A percentile compares a stretch with the other conserved stretches of the same genome.
These are phyloP conservation scores for Bacillus rossius DNA, from an alignment of 1,140 invertebrate species.

Conservation along the genomic window DNA sequence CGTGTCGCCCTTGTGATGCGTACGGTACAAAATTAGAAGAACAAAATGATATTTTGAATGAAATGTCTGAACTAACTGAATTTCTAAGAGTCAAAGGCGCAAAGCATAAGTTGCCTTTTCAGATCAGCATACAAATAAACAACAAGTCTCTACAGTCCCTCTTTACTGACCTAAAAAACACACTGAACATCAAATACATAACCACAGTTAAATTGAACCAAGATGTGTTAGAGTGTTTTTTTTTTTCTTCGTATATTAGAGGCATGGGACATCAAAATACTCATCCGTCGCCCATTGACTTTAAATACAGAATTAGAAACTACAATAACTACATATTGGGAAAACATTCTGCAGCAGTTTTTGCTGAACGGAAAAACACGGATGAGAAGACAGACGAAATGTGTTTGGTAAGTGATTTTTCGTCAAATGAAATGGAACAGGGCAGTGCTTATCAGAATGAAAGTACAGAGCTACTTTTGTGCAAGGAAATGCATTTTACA, in stretches of 20 bases:
- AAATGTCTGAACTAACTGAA: background rate
- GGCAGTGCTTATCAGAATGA: no score
- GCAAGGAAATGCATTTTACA: no score
- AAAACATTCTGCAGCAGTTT: background rate
- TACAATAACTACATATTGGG: conserved; percentile 30
- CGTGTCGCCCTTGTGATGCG: background rate
- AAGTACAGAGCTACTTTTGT: no score
- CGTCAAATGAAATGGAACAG: no score
- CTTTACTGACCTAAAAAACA: background rate
- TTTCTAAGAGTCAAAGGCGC: background rate
- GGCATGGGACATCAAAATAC: conserved; percentile 14
- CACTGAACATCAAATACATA: conserved; percentile 7
- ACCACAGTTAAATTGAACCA: conserved; percentile 11
- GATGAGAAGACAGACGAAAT: conserved; percentile 8
- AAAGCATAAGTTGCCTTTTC: conserved; percentile 6
- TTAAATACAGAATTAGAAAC: conserved; percentile 23
- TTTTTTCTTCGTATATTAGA: conserved; percentile 9
- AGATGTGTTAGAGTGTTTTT: conserved; percentile 11
- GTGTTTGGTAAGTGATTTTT: conserved; percentile 21
- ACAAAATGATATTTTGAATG: conserved; percentile 12
- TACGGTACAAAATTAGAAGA: background rate
- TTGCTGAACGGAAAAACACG: background rate
- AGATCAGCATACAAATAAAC: conserved; percentile 16
- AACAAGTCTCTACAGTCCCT: conserved; percentile 27
- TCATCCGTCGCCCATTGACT: conserved; percentile 27